Evolutionary conservation across 2,113 vertebrate genomes (phyloP), one percentile per base, ranked within the genome.

Genomic region (Rhinoderma darwinii): DNA sequence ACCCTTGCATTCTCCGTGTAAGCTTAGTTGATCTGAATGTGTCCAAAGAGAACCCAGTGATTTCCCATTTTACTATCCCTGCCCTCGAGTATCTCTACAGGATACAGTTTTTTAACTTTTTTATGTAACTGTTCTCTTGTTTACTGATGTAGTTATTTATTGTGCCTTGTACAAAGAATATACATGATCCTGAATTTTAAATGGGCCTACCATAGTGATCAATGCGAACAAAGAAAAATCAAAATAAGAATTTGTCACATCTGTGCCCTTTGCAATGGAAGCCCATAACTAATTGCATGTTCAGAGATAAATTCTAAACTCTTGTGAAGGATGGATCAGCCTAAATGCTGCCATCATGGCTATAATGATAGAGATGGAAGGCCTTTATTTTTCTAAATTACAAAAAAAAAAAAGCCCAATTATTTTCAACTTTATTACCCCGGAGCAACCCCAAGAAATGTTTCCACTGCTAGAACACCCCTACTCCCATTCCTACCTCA

Each of bases 71-170:
- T 94, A 93, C 93, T 94, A 92, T 93, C 90, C 90, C 91, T 93
- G 91, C 94, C 94, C 92, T 89, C 76, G 87, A 92, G 89, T 92
- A 92, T 94, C 95, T 94, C 95, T 95, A 93, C 92, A 92, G 93
- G 95, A 96, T 95, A 94, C 93, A 92, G 91, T 93, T 97, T 96
- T 95, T 91, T 96, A 95, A 94, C 93, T 96, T 98, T 97, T 95
- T 82, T 47, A 56, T 59, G 63, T 30, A 50, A 74, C 61, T 56
- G 68, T 61, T 74, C 68, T 70, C 20, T 72, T 59, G 66, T 35
- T 74, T 84, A 22, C 51, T 66, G n/a, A 63, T 77, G 84, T 66
- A 56, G 54, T 43, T 61, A 41, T 56, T 74, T 84, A 73, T 41
- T 30, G n/a, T 20, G 50, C 17, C 51, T 61, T 56, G 54, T 84